Conservation (phyloP, 2,888 invertebrate genomes). For the Xestia sexstrigata region DNA sequence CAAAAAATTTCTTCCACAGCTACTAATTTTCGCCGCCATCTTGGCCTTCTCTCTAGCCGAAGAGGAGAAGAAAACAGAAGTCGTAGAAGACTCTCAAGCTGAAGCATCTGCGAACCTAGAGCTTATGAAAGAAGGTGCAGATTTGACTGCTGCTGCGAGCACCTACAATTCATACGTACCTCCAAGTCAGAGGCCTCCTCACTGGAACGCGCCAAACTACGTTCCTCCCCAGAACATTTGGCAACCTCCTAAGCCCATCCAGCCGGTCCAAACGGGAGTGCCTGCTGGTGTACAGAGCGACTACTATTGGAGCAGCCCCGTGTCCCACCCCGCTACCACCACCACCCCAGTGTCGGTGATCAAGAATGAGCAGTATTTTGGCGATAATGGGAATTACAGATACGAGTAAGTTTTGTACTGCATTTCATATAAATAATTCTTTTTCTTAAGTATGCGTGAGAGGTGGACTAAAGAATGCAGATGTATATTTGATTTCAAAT, state of each 20-base stretch:
- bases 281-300: conserved; percentile 62
- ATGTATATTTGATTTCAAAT: neutral
- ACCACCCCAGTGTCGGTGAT: conserved; percentile 83
- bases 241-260: conserved; percentile 54
- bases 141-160: conserved; percentile 72
- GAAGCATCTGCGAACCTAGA: conserved; percentile 74
- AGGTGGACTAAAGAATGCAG: neutral
- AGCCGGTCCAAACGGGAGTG: conserved; percentile 34
- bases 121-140: conserved; percentile 72
- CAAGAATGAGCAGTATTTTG: conserved; percentile 85
- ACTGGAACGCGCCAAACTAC: conserved; percentile 65
- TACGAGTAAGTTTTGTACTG: conserved; percentile 85
- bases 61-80: conserved; percentile 67
- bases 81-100: conserved; percentile 78
- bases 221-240: conserved; percentile 61
- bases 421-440: neutral
- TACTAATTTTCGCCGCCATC: conserved; percentile 77
- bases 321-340: conserved; percentile 66
- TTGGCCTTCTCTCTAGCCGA: conserved; percentile 81
- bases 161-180: conserved; percentile 72
- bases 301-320: conserved; percentile 69
- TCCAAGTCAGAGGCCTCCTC: conserved; percentile 69
- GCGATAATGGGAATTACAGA: conserved; percentile 88
- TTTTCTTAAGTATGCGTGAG: neutral
- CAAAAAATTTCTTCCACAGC: conserved; percentile 71